A percentile compares a stretch with the other conserved stretches of the same genome.
Conservation (phyloP, 92 coral and sea anemone species). For the Heliopora coerulea region DNA sequence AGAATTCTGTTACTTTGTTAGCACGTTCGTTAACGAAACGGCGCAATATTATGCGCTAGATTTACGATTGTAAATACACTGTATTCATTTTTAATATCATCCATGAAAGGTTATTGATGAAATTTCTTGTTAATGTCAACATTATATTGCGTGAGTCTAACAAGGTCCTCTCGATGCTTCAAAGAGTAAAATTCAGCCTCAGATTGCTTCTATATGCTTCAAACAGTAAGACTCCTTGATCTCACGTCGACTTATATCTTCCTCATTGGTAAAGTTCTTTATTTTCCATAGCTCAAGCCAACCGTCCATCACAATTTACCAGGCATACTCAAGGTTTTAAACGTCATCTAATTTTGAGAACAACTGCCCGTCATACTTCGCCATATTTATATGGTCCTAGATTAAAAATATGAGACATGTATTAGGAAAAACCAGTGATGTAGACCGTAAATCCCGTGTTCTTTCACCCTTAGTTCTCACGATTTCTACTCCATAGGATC, state of each 20-base stretch:
- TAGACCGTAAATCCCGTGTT: too few species aligned
- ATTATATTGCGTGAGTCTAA: too few species aligned
- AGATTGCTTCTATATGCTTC: too few species aligned
- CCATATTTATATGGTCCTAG: conserved; percentile 35
- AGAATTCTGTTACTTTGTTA: neutral
- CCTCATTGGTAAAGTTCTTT: neutral
- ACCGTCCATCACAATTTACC: too few species aligned
- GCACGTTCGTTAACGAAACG: neutral
- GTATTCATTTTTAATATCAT: neutral
- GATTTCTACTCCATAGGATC: too few species aligned
- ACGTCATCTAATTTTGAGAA: conserved; percentile 37
- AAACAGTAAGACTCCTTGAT: too few species aligned
- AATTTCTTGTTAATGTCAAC: too few species aligned
- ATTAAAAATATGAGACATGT: neutral
- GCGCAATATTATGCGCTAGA: neutral
- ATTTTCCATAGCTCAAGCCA: neutral
- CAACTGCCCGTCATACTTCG: conserved; percentile 38
- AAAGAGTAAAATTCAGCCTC: too few species aligned
- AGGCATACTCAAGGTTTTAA: neutral
- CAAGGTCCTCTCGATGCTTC: too few species aligned
- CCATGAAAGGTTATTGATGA: too few species aligned
- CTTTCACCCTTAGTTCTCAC: too few species aligned
- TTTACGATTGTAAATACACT: conserved; percentile 3
- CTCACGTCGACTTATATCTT: too few species aligned
- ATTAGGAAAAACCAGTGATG: neutral